phyloP scores from a whole-genome alignment of 2,797 vertebrate genomes.

The Phaenicophaeus curvirostris region DNA sequence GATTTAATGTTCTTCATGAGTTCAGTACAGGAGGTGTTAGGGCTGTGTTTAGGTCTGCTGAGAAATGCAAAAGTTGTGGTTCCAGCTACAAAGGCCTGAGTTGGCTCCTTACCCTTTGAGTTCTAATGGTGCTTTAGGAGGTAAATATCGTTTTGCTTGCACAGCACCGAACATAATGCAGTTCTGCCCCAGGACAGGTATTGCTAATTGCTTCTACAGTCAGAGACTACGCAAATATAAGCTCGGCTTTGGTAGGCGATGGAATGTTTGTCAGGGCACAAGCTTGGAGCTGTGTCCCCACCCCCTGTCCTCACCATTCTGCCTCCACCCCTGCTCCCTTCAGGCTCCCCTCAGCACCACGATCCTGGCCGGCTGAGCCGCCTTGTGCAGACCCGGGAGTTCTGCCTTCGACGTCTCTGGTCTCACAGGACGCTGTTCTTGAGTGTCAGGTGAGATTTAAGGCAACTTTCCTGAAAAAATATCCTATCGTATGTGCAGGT shows the following conservation, averaged over 20 bases:
- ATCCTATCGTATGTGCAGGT: not conserved
- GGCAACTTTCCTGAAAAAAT: not conserved
- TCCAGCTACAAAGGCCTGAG: not conserved
- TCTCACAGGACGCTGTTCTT: not conserved
- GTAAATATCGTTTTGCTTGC: not conserved
- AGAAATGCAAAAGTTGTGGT: constrained; percentile 58
- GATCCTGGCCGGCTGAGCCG: not conserved
- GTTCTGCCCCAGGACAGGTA: not conserved
- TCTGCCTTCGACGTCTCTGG: fast-evolving
- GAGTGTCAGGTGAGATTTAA: not conserved
- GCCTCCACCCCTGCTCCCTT: not conserved
- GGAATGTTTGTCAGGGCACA: not conserved
- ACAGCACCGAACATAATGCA: not conserved
- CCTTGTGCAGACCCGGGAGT: not conserved
- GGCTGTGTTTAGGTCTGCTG: not conserved
- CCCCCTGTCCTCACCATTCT: fast-evolving
- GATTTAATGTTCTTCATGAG: fast-evolving
- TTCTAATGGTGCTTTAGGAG: not conserved
- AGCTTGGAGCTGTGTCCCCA: not conserved
- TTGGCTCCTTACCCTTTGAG: not conserved
- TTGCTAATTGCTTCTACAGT: not conserved
- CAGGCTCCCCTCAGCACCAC: not conserved
- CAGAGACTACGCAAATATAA: not conserved
- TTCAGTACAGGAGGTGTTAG: constrained; percentile 10
- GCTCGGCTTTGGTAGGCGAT: not conserved